Evolutionary conservation across 2,888 invertebrate genomes (phyloP).

Genomic region (Drosophila greeni): DNA sequence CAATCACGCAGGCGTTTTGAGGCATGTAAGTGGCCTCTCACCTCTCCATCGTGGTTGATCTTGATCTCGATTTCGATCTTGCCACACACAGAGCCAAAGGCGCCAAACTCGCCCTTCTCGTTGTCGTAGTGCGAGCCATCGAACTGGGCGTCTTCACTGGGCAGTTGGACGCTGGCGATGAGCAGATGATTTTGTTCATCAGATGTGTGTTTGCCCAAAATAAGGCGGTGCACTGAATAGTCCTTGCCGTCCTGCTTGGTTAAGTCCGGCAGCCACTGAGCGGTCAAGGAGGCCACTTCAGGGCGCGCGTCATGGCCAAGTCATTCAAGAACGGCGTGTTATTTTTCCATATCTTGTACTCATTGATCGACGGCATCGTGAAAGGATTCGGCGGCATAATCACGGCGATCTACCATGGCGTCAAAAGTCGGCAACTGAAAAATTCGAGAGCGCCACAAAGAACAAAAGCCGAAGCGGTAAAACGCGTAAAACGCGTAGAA

Average conservation of each 20-base stretch:
- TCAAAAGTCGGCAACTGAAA: conserved; percentile 39
- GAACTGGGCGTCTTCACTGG: conserved; percentile 99
- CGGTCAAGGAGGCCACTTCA: conserved; percentile 99
- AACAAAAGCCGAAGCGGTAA: conserved; percentile 65
- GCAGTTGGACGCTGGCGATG: conserved; percentile 98
- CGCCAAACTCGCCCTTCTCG: conserved; percentile 99
- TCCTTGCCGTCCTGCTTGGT: conserved; percentile 99
- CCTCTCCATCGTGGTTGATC: conserved; percentile 99
- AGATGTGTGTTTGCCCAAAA: conserved; percentile 98
- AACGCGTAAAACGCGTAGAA: conserved; percentile 66
- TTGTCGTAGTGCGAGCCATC: conserved; percentile 99
- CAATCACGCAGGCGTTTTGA: conserved; percentile 99
- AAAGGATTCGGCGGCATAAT: conserved; percentile 85
- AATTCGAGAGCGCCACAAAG: conserved; percentile 74
- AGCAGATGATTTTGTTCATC: conserved; percentile 99
- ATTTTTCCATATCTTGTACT: conserved; percentile 99
- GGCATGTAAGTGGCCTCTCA: conserved; percentile 99
- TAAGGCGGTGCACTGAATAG: conserved; percentile 96
- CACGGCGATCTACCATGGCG: conserved; percentile 78
- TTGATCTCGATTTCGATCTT: conserved; percentile 99
- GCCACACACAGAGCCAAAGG: conserved; percentile 99
- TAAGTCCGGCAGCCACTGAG: conserved; percentile 99
- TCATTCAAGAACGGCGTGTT: conserved; percentile 99
- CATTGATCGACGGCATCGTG: conserved; percentile 99
- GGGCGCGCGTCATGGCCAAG: conserved; percentile 99